Conservation (phyloP, 2,797 vertebrate genomes). For the Protonibea diacanthus region DNA sequence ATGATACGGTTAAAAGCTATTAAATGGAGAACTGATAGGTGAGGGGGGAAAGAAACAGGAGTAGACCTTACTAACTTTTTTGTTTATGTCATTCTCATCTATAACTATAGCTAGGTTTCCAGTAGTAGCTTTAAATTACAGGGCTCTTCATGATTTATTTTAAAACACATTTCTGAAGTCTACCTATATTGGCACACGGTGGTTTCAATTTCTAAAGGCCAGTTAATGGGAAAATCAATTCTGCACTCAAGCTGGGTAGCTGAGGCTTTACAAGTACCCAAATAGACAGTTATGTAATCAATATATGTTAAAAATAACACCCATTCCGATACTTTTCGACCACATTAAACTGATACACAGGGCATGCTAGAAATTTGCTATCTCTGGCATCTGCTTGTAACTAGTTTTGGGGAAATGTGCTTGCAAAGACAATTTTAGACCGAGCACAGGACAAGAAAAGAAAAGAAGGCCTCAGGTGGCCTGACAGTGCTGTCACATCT, state of each 20-base stretch:
- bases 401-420: constrained; percentile 34
- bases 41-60: too few relatives aligned
- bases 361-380: constrained; percentile 5
- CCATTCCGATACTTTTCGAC: constrained; percentile 52
- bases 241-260: constrained; percentile 36
- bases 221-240: constrained; percentile 66
- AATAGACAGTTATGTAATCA: constrained; percentile 67
- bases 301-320: constrained; percentile 57
- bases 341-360: constrained; percentile 31
- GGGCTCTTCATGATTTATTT: constrained; percentile 19
- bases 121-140: constrained; percentile 11
- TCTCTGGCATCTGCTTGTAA: constrained; percentile 23
- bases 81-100: not conserved
- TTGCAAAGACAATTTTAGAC: constrained; percentile 42
- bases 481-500: constrained; percentile 68
- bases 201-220: constrained; percentile 60
- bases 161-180: constrained; percentile 32
- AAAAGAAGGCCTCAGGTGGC: constrained; percentile 57
- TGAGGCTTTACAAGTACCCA: constrained; percentile 40
- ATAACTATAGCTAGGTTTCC: not conserved
- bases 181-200: not conserved
- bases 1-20: not conserved
- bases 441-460: constrained; percentile 30
- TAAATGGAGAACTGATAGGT: not conserved
- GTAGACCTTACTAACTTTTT: not conserved